Base-by-base conservation (phyloP, 1,140 invertebrate genomes). In the Leguminivora glycinivorella region DNA sequence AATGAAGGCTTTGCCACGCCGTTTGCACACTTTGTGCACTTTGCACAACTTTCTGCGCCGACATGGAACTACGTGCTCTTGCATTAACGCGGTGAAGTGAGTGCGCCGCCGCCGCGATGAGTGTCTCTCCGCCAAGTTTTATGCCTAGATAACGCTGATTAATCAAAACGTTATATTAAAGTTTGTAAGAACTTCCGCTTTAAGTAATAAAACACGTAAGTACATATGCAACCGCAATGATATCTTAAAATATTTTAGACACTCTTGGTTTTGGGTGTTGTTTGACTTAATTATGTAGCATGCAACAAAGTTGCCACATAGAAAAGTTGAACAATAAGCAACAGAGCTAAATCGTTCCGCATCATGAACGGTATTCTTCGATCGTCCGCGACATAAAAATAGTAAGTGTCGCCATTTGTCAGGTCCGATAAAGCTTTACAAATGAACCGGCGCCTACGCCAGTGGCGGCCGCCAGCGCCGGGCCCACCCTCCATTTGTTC, bases 1-100 rank as follows among this genome's bases (percentile, higher is more conserved):
- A 89, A 91, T 91, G 89, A 91, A 89, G 85, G 88, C 87, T 88
- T 90, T 88, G 82, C 86, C 76, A 81, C 76, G 81, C 75, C 81
- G 83, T 83, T 89, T 78, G 81, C 83, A 81, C 83, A 88, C 88
- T 88, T 87, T 89, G 86, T 91, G 83, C 88, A 89, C 87, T 89
- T 87, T 85, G 79, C 82, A 83, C 82, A 89, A 91, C 84, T 91
- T 89, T 91, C 85, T 84, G 81, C 81, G 79, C 77, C 78, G 84
- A 84, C 86, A 85, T 84, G 82, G 78, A 85, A 89, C 86, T 89
- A 89, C 85, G 89, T 89, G 87, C 85, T 84, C 83, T 82, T 82
- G 89, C 87, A 91, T 89, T 91, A 89, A 85, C 84, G 82, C 76
- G 72, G 80, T 71, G 80, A 84, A 84, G 86, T 84, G 82, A 83